Base-by-base conservation (phyloP, 2,888 invertebrate genomes). In the Dryadula phaetusa region DNA sequence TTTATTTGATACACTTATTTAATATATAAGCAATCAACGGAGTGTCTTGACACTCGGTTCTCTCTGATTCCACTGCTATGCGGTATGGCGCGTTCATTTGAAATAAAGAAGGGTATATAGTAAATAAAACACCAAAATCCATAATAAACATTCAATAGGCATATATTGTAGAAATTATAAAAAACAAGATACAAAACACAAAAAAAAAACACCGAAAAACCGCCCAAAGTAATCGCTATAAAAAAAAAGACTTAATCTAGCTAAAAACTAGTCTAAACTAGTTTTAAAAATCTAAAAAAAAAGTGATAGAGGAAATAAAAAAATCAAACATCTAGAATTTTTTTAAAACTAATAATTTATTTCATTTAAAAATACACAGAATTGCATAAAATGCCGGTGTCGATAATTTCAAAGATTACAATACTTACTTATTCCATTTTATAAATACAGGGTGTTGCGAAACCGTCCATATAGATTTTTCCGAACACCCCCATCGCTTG, bases 111-210 rank as follows among this genome's bases (percentile, higher is more conserved):
- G n/a, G n/a, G n/a, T n/a, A n/a, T n/a, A n/a, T n/a, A n/a, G n/a
- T n/a, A 83, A 85, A 87, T 86, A 76, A 87, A 87, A 87, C 83
- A 75, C 77, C 75, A 64, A 34, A 67, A 62, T 78, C 77, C 80
- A 81, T 86, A 87, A 86, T 87, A 87, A 85, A 86, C 82, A 83
- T 86, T 82, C 84, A 87, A 87, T 87, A 86, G 86, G 88, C 88
- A 84, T 88, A 88, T 88, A 88, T 86, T 88, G 85, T 82, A 80
- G 82, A 86, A 86, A 85, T 84, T 87, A 88, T 87, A 84, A 87
- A 88, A 85, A 83, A 86, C 86, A 87, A 79, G 83, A 77, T 87
- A 88, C 85, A 86, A 81, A 80, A 0, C 3, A 12, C 6, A 28
- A 28, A 25, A 1, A 25, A 12, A 22, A 22, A 5, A 7, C 49